These are phyloP conservation scores for Anser cygnoides DNA, from an alignment of 2,113 vertebrate species.

Conservation along the genomic window DNA sequence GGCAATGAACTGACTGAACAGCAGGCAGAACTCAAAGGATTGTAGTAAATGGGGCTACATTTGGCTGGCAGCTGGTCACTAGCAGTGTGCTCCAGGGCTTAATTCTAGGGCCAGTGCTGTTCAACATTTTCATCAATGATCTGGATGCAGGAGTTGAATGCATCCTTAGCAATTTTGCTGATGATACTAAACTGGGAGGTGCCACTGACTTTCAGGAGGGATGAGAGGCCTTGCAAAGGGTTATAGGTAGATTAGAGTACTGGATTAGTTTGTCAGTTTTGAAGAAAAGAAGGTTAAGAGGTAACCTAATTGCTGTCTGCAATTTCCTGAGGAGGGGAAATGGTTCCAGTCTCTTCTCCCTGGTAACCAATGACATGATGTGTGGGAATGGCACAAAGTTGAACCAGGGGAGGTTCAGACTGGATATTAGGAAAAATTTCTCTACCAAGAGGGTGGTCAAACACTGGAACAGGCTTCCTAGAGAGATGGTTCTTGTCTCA, in stretches of 20 bases:
- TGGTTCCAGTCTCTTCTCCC: neutral
- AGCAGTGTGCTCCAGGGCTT: too few relatives aligned
- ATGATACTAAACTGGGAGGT: too few relatives aligned
- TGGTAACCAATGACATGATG: neutral
- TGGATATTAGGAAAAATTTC: neutral
- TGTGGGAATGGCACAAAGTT: neutral
- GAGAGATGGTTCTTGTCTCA: too few relatives aligned
- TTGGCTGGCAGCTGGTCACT: too few relatives aligned
- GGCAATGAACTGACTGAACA: too few relatives aligned
- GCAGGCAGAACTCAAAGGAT: too few relatives aligned
- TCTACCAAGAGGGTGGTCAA: neutral
- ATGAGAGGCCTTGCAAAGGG: neutral
- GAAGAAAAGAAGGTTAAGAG: neutral
- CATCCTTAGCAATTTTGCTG: too few relatives aligned
- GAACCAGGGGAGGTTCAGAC: neutral
- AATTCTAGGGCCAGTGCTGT: too few relatives aligned
- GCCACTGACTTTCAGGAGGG: neutral
- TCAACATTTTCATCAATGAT: too few relatives aligned
- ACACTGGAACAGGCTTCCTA: neutral
- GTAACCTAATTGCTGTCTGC: neutral
- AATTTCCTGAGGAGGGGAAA: neutral
- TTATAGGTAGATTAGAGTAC: neutral
- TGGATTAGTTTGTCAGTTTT: neutral
- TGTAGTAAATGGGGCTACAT: too few relatives aligned
- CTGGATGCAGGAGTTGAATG: too few relatives aligned